phyloP scores from a whole-genome alignment of 2,888 invertebrate species.

The Heliconius charithonia region DNA sequence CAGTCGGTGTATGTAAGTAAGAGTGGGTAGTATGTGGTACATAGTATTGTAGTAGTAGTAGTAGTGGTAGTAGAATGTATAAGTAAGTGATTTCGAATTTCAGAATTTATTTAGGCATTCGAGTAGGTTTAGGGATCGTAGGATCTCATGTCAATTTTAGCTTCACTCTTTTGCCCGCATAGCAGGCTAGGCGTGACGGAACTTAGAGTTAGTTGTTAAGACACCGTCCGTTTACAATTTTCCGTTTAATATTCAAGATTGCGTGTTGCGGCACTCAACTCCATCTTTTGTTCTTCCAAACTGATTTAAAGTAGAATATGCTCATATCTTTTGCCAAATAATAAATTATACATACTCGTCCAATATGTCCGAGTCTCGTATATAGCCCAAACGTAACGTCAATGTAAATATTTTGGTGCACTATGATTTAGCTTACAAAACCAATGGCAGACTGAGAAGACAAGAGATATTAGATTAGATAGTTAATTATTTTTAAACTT shows the following conservation, averaged over 20 bases:
- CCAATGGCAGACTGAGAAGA: neutral
- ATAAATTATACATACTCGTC: neutral
- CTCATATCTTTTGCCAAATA: slow-evolving; percentile 10
- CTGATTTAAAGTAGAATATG: neutral
- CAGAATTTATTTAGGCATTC: no score
- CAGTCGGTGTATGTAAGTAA: neutral
- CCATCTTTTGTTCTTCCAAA: neutral
- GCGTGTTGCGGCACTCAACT: no score
- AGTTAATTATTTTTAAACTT: neutral
- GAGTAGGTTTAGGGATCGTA: no score
- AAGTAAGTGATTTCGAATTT: no score
- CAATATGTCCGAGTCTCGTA: neutral
- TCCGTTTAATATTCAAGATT: no score
- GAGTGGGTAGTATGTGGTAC: no score
- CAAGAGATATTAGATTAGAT: neutral
- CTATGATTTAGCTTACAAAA: neutral
- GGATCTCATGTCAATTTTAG: no score
- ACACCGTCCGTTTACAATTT: no score
- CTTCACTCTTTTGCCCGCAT: no score
- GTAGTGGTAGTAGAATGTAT: no score
- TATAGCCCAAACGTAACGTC: neutral
- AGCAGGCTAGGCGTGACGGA: no score
- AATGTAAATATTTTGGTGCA: neutral
- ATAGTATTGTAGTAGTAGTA: neutral
- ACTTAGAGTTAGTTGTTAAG: no score